Evolutionary conservation across 2,888 invertebrate genomes (phyloP).

Genomic region (Ornithoptera priamus): DNA sequence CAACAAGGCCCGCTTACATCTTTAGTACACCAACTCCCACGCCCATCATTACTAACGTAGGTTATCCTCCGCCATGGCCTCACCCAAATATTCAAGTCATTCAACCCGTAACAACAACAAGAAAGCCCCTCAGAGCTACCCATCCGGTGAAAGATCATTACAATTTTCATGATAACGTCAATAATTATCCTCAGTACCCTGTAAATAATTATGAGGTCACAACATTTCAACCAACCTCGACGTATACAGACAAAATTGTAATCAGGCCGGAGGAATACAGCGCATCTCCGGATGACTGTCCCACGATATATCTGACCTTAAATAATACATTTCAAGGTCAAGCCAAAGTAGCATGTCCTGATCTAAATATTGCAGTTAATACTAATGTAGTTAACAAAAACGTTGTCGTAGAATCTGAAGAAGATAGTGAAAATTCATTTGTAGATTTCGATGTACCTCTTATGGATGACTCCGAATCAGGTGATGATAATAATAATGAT

Average conservation of each 20-base stretch:
- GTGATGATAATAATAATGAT: slow-evolving; percentile 56
- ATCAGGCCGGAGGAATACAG: slow-evolving; percentile 73
- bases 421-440: slow-evolving; percentile 58
- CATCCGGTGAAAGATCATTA: slow-evolving; percentile 53
- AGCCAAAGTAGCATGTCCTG: slow-evolving; percentile 83
- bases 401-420: slow-evolving; percentile 69
- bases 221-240: slow-evolving; percentile 63
- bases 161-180: slow-evolving; percentile 55
- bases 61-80: slow-evolving; percentile 53
- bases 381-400: slow-evolving; percentile 83
- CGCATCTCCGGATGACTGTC: slow-evolving; percentile 72
- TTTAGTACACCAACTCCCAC: slow-evolving; percentile 60
- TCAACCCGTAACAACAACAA: slow-evolving; percentile 51
- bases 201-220: slow-evolving; percentile 61
- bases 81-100: slow-evolving; percentile 33
- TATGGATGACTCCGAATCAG: slow-evolving; percentile 58
- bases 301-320: slow-evolving; percentile 78
- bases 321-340: slow-evolving; percentile 77
- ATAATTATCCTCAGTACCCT: slow-evolving; percentile 51
- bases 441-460: slow-evolving; percentile 62
- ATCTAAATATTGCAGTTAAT: slow-evolving; percentile 85
- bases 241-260: slow-evolving; percentile 69
- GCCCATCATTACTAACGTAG: slow-evolving; percentile 71
- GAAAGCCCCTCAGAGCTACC: slow-evolving; percentile 52
- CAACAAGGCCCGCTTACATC: slow-evolving; percentile 53